These are phyloP conservation scores for Caiman crocodilus DNA, from an alignment of 2,797 vertebrate species.

Conservation along the genomic window DNA sequence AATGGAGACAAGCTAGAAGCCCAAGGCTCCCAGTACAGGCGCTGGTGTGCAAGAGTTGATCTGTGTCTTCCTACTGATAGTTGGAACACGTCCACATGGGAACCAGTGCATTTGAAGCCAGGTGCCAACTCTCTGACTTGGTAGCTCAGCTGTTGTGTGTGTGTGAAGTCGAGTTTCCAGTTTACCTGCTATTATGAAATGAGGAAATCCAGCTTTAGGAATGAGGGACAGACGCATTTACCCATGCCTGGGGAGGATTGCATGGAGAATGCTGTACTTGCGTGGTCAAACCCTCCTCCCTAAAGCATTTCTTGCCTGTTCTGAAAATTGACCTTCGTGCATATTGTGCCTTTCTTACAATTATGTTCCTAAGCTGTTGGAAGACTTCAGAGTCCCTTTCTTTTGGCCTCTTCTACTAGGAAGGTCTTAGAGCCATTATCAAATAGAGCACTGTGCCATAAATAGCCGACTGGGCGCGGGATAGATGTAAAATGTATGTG, in stretches of 20 bases:
- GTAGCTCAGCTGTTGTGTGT: background rate
- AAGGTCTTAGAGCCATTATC: background rate
- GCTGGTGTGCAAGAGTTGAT: background rate
- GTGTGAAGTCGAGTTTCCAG: background rate
- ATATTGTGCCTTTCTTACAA: background rate
- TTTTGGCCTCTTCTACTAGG: background rate
- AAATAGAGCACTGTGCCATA: background rate
- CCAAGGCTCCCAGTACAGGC: rapidly evolving
- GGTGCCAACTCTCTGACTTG: background rate
- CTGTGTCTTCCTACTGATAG: background rate
- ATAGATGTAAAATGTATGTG: background rate
- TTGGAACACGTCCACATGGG: background rate
- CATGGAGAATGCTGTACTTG: background rate
- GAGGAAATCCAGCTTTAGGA: background rate
- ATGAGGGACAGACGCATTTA: background rate
- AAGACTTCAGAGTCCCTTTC: background rate
- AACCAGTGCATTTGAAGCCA: background rate
- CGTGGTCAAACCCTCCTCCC: rapidly evolving
- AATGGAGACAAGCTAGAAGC: conserved; percentile 26
- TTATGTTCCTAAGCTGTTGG: conserved; percentile 37
- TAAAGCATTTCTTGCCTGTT: rapidly evolving
- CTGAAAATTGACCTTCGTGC: background rate
- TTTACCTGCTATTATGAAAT: background rate
- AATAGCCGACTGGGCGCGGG: background rate
- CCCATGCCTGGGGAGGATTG: background rate